Base-by-base conservation (phyloP, 2,888 invertebrate species). In the Xiphydria camelus region DNA sequence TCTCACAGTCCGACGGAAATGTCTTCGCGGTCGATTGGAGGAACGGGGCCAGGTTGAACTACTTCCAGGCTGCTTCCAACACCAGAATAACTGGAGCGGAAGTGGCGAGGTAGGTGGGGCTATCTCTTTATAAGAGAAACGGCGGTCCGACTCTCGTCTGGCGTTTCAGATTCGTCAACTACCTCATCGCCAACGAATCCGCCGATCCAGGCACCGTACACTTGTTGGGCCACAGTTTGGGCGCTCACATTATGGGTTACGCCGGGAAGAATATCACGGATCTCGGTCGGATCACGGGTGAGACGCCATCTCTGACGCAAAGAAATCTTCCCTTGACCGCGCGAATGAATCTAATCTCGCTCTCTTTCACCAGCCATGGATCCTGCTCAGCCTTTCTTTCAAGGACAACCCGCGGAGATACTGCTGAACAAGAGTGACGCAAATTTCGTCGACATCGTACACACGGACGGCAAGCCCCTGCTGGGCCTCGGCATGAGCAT, bases 231-330 rank as follows among this genome's bases (percentile, higher is more conserved):
- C 73, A 73, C 51, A 72, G 71, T 53, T 53, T 73, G 15, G 73
- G 73, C 10, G 62, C 71, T 29, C 73, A 73, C 40, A 64, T 70
- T 41, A 68, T 68, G 47, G 55, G 64, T 3, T 74, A 70, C 37
- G 59, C 64, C 15, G 66, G 63, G 31, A 66, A 69, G 55, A 57
- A 53, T 23, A 45, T 61, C 5, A 45, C 55, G 1, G 59, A 58
- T 34, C 52, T 68, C 6, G 68, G 74, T 4, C 75, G 82, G 55
- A 78, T 82, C 33, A 82, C 82, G 47, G 81, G 82, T 81, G 50
- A 59, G 19, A 18, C 10, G 26, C 19, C 18, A 18, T 4, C 12
- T 17, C 38, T 26, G 4, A 26, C 17, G n/a, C 23, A 22, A 26
- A 17, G 9, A 17, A 6, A 18, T 18, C 7, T 7, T 34, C 5